Evolutionary conservation across 2,113 vertebrate species (phyloP).

Genomic region (Typhlomys cinereus): DNA sequence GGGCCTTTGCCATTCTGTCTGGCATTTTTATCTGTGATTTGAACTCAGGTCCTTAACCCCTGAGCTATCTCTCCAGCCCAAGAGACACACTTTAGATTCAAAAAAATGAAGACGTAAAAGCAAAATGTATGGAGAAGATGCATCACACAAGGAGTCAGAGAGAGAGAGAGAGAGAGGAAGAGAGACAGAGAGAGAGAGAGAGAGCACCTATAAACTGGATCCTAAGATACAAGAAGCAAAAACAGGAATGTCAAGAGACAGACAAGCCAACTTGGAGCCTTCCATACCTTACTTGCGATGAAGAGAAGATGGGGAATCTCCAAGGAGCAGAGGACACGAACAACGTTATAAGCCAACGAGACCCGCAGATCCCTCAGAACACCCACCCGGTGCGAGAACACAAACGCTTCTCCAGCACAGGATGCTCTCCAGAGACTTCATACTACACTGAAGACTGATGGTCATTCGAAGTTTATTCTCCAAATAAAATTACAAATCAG

Average conservation of each 20-base stretch:
- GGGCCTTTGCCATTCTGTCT: too few relatives aligned
- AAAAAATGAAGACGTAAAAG: conserved; percentile 21
- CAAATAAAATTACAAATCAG: conserved; percentile 27
- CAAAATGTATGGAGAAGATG: conserved; percentile 7
- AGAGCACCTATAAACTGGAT: too few relatives aligned
- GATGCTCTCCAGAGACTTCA: not conserved
- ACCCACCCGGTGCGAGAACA: not conserved
- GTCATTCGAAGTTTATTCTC: not conserved
- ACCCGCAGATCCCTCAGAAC: not conserved
- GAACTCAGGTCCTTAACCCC: too few relatives aligned
- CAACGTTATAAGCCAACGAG: not conserved
- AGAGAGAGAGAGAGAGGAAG: not conserved
- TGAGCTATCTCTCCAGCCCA: too few relatives aligned
- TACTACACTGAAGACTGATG: not conserved
- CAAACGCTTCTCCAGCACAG: not conserved
- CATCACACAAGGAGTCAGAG: not conserved
- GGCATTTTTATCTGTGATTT: too few relatives aligned
- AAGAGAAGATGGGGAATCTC: not conserved
- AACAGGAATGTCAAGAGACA: not conserved
- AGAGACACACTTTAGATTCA: conserved; percentile 42
- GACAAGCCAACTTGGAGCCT: not conserved
- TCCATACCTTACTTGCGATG: not conserved
- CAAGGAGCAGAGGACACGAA: not conserved
- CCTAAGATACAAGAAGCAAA: not conserved
- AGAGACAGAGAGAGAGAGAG: not conserved